These are phyloP conservation scores for Philotrypesis tridentata DNA, from an alignment of 1,140 invertebrate genomes.

Conservation along the genomic window DNA sequence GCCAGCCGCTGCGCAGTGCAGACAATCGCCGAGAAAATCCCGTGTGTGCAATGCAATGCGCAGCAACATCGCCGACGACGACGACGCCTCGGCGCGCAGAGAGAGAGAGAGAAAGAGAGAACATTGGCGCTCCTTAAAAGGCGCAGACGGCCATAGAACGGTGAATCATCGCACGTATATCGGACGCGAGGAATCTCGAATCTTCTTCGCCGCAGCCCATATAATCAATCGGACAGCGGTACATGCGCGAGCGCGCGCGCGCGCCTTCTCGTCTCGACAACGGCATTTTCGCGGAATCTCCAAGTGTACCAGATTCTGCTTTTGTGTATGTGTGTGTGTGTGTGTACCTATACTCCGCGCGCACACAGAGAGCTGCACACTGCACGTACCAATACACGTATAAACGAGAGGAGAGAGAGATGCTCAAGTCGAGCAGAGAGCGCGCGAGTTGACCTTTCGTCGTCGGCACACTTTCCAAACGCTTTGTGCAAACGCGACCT, in stretches of 20 bases:
- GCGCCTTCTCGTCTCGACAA: not conserved
- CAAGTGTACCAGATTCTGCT: not conserved
- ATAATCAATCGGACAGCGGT: not conserved
- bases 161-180: slow-evolving; percentile 13
- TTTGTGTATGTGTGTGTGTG: not conserved
- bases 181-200: not conserved
- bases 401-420: not conserved
- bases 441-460: slow-evolving; percentile 66
- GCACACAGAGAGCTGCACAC: too few relatives aligned
- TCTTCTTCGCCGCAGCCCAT: not conserved
- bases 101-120: too few relatives aligned
- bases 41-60: too few relatives aligned
- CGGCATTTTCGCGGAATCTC: slow-evolving; percentile 22
- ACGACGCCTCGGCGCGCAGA: too few relatives aligned
- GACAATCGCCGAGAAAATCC: not conserved
- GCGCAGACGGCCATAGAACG: not conserved
- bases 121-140: slow-evolving; percentile 22
- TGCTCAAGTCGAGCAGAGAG: slow-evolving; percentile 11
- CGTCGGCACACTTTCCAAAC: slow-evolving; percentile 68
- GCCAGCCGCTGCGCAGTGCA: too few relatives aligned
- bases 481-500: slow-evolving; percentile 50
- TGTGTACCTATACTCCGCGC: too few relatives aligned
- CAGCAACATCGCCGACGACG: not conserved
- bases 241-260: too few relatives aligned
- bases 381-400: too few relatives aligned